These are phyloP conservation scores for Cladopsammia gracilis DNA, from an alignment of 64 coral and sea anemone species.

Conservation along the genomic window DNA sequence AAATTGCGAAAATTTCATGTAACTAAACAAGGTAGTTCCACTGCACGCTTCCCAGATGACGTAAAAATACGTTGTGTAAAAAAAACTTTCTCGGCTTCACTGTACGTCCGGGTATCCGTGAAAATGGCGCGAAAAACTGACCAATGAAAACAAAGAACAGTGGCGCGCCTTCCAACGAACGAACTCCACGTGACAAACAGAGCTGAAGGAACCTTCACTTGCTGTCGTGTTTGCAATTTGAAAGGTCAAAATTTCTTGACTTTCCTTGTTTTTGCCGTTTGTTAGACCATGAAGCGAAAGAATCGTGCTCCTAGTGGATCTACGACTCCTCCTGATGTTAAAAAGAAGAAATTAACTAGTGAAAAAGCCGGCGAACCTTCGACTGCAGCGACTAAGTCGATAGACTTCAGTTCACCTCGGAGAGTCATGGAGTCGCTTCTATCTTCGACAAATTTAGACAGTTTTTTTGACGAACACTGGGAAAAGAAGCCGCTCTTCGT, in stretches of 20 bases:
- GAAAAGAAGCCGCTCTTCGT: constrained; percentile 85
- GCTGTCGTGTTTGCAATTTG: not conserved
- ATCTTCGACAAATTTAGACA: constrained; percentile 44
- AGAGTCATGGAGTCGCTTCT: constrained; percentile 68
- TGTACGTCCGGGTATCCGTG: not conserved
- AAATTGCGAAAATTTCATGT: too few relatives aligned
- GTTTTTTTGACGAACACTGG: constrained; percentile 81
- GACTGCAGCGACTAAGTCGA: not conserved
- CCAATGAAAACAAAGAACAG: constrained; percentile 12
- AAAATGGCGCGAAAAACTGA: constrained; percentile 28
- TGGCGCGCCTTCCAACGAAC: not conserved
- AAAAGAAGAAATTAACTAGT: constrained; percentile 65
- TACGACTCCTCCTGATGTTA: constrained; percentile 18
- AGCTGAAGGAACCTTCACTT: not conserved
- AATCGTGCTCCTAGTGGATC: constrained; percentile 34
- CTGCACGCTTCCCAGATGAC: too few relatives aligned
- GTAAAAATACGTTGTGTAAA: too few relatives aligned
- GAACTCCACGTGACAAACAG: constrained; percentile 12
- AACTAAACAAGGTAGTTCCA: too few relatives aligned
- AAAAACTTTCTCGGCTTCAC: too few relatives aligned
- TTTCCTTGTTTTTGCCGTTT: not conserved
- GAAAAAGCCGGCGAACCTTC: constrained; percentile 57
- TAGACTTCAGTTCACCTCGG: constrained; percentile 72
- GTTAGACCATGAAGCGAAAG: constrained; percentile 65
- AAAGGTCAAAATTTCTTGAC: not conserved